These are phyloP conservation scores for Junonia oenone DNA, from an alignment of 2,888 invertebrate species.

Conservation along the genomic window DNA sequence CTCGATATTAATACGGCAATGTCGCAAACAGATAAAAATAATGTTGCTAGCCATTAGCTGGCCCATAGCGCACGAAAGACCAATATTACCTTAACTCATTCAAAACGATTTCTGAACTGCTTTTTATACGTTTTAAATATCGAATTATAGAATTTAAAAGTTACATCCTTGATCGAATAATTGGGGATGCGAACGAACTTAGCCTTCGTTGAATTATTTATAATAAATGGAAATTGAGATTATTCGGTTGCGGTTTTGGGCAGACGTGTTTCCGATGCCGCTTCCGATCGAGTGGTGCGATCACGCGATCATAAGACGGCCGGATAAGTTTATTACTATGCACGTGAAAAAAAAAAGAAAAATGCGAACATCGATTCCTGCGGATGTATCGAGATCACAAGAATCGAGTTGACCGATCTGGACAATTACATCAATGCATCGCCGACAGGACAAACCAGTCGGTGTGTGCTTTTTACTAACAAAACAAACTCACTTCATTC, in stretches of 20 bases:
- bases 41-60: constrained; percentile 33
- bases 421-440: constrained; percentile 68
- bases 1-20: constrained; percentile 42
- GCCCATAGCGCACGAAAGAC: not conserved
- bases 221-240: constrained; percentile 68
- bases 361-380: constrained; percentile 37
- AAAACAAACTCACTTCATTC: constrained; percentile 60
- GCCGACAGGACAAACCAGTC: constrained; percentile 62
- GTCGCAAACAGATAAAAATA: constrained; percentile 38
- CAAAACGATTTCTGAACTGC: not conserved
- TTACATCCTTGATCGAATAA: constrained; percentile 39
- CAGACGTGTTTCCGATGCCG: constrained; percentile 74
- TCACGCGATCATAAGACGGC: constrained; percentile 62
- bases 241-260: constrained; percentile 70
- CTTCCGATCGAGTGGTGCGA: constrained; percentile 54
- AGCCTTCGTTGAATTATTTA: constrained; percentile 66
- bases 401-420: constrained; percentile 37
- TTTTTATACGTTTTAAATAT: constrained; percentile 4
- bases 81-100: not conserved
- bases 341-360: constrained; percentile 36
- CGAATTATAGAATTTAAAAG: constrained; percentile 28
- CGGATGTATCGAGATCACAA: constrained; percentile 37
- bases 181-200: constrained; percentile 47
- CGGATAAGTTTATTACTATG: constrained; percentile 23
- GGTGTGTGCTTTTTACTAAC: constrained; percentile 60